Evolutionary conservation across 1,140 invertebrate genomes (phyloP).

Genomic region (Orius insidiosus): DNA sequence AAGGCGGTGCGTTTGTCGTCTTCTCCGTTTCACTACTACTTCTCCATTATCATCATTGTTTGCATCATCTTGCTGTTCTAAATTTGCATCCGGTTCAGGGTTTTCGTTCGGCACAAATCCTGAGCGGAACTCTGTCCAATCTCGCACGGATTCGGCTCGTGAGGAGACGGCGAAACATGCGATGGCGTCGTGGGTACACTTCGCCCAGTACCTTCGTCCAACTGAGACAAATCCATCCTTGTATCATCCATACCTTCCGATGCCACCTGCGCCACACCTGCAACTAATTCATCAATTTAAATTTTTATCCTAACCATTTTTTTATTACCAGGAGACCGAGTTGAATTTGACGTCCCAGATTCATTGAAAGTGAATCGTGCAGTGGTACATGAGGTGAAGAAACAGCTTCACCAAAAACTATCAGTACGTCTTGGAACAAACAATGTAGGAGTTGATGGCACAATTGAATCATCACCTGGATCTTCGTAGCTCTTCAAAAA

Average conservation of each 20-base stretch:
- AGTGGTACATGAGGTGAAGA: slow-evolving; percentile 67
- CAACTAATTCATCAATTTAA: slow-evolving; percentile 3
- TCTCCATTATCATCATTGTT: slow-evolving; percentile 15
- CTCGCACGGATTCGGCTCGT: background rate
- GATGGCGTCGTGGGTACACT: slow-evolving; percentile 55
- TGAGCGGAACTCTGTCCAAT: slow-evolving; percentile 1
- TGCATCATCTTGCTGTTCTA: slow-evolving; percentile 14
- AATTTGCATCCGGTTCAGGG: slow-evolving; percentile 1
- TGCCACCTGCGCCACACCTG: slow-evolving; percentile 28
- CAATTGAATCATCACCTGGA: slow-evolving; percentile 70
- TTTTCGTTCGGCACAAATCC: slow-evolving; percentile 1
- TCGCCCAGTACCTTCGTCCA: slow-evolving; percentile 43
- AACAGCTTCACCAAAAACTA: slow-evolving; percentile 79
- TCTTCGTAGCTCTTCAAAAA: slow-evolving; percentile 34
- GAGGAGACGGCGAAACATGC: slow-evolving; percentile 39
- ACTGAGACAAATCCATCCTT: slow-evolving; percentile 48
- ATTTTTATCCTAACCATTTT: background rate
- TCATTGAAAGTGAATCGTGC: slow-evolving; percentile 48
- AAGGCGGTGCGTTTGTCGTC: slow-evolving; percentile 26
- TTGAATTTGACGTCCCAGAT: slow-evolving; percentile 17
- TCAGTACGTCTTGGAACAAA: slow-evolving; percentile 67
- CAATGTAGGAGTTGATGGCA: slow-evolving; percentile 76
- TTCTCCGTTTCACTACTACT: slow-evolving; percentile 42
- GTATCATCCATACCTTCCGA: slow-evolving; percentile 59
- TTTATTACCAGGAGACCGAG: background rate